Conservation (phyloP, 2,113 vertebrate genomes). For the Loxodonta africana region DNA sequence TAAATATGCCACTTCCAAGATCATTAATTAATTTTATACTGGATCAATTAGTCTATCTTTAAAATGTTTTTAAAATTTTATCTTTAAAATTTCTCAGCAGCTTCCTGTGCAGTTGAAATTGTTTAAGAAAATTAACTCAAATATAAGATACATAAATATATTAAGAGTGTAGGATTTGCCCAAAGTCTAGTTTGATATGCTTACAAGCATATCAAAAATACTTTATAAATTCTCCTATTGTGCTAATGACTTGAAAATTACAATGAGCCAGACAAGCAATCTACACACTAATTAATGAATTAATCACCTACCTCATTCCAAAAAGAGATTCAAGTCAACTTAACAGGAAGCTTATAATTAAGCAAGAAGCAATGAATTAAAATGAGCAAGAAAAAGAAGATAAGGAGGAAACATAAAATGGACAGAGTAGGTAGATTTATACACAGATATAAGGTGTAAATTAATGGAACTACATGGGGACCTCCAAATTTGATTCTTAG, state of each 20-base stretch:
- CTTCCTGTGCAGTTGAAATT: constrained; percentile 23
- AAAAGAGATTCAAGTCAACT: background rate
- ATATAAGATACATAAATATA: constrained; percentile 45
- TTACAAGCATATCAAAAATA: constrained; percentile 52
- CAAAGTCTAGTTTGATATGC: constrained; percentile 53
- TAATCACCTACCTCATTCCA: constrained; percentile 55
- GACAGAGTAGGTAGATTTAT: background rate
- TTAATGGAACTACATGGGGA: background rate
- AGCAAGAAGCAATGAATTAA: constrained; percentile 59
- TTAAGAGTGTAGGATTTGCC: constrained; percentile 40
- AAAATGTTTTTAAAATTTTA: background rate
- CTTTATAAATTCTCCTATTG: constrained; percentile 58
- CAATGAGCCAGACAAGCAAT: constrained; percentile 60
- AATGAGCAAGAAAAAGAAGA: constrained; percentile 11
- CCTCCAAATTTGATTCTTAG: background rate
- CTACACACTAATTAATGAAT: constrained; percentile 62
- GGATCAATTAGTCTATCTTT: background rate
- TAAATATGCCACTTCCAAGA: constrained; percentile 33
- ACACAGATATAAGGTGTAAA: background rate
- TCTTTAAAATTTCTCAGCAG: constrained; percentile 40
- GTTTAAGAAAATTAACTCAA: constrained; percentile 62
- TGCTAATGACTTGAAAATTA: constrained; percentile 69
- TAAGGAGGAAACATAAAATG: background rate
- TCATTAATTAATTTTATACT: constrained; percentile 49
- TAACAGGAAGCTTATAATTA: constrained; percentile 67